Evolutionary conservation across 1,140 invertebrate species (phyloP).

Genomic region (Platyscapa corneri): DNA sequence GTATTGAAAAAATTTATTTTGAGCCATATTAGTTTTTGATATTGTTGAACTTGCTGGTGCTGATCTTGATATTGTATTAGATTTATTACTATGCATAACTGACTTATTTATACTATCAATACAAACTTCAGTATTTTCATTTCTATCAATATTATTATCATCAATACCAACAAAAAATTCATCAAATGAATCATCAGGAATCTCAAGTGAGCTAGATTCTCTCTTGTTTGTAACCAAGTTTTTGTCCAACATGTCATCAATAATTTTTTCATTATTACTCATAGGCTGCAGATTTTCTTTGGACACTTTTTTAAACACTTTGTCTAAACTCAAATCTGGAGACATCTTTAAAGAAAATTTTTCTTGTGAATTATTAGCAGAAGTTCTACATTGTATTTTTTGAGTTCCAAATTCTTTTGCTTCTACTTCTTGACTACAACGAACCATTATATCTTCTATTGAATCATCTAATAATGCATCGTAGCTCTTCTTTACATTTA

Average conservation of each 20-base stretch:
- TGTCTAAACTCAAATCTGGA: slow-evolving; percentile 12
- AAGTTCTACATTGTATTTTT: not conserved
- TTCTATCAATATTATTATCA: slow-evolving; percentile 38
- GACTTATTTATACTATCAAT: slow-evolving; percentile 14
- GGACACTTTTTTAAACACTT: not conserved
- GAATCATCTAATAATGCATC: slow-evolving; percentile 66
- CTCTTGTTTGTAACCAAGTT: slow-evolving; percentile 5
- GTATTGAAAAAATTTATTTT: slow-evolving; percentile 41
- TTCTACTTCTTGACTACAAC: slow-evolving; percentile 67
- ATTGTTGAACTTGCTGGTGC: not conserved
- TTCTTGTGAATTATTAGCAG: slow-evolving; percentile 22
- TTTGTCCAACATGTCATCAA: slow-evolving; percentile 12
- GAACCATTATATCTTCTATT: slow-evolving; percentile 63
- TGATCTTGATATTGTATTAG: not conserved
- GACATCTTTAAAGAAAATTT: slow-evolving; percentile 11
- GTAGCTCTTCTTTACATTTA: slow-evolving; percentile 33
- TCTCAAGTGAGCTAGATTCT: slow-evolving; percentile 48
- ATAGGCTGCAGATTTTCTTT: slow-evolving; percentile 29
- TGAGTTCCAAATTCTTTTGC: slow-evolving; percentile 52
- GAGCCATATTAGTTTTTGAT: not conserved
- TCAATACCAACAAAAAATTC: slow-evolving; percentile 46
- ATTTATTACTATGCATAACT: not conserved
- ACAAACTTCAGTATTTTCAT: slow-evolving; percentile 12
- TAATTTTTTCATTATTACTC: slow-evolving; percentile 13
- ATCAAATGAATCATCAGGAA: slow-evolving; percentile 52